Base-by-base conservation (phyloP, 2,113 vertebrate genomes). In the Oryzias curvinotus region DNA sequence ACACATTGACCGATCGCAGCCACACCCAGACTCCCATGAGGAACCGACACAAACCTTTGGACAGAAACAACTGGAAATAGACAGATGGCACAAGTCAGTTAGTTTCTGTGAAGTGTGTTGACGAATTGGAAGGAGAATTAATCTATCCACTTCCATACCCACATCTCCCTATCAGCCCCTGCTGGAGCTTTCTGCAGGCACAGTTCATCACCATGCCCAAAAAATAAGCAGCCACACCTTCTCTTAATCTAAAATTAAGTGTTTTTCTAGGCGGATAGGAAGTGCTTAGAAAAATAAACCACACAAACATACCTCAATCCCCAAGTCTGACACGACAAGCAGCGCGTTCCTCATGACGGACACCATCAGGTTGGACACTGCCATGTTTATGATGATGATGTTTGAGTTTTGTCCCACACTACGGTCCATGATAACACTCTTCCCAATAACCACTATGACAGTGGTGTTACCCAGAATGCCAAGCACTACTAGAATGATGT, bases 1-100 rank as follows among this genome's bases (percentile, higher is more conserved):
- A 94, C 18, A 92, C 90, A 2, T 92, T 93, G 46, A 87, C 91
- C 0, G 89, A 88, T 21, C 92, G 90, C 21, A 93, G 72, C 89
- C 93, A 92, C 70, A 93, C 88, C 91, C 92, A 93, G 17, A 91
- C 1, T 2, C 88, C 91, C 92, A 93, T 93, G 68, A 94, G 83
- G n/a, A 92, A 47, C 53, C 78, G 87, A 65, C 93, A 93, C 84
- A 83, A 91, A 13, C 61, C 57, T 54, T 65, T 87, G 46, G 84
- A 82, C 2, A 84, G 81, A 65, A 87, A 87, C 2, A 93, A 59
- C 89, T 92, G 73, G 23, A 23, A 67, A 60, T 57, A n/a, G 12
- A 36, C 8, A 36, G 30, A 1, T 30, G 1, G 7, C 28, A 30
- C 7, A 7, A 30, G 5, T 30, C 6, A 5, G 3, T 26, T 26